phyloP scores from a whole-genome alignment of 1,140 invertebrate genomes.

The Eubasilissa regina region DNA sequence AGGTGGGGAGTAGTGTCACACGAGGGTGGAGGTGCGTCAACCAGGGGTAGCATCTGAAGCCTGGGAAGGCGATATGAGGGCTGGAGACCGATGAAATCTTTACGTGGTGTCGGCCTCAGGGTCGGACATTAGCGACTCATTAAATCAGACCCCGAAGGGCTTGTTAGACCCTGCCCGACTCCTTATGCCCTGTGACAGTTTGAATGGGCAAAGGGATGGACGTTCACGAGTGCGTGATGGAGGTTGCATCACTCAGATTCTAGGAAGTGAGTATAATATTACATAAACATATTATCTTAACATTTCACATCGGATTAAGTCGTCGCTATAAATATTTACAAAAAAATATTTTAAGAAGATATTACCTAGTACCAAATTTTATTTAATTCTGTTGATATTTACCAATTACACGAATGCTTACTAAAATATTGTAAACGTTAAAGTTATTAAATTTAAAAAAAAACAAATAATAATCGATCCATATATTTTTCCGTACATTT shows the following conservation, averaged over 20 bases:
- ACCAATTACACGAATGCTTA: too few relatives aligned
- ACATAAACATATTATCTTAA: background rate
- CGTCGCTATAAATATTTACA: too few relatives aligned
- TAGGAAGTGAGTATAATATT: conserved; percentile 17
- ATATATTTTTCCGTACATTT: too few relatives aligned
- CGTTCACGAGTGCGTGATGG: conserved; percentile 13
- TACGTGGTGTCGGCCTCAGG: conserved; percentile 56
- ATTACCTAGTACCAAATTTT: too few relatives aligned
- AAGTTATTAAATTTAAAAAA: too few relatives aligned
- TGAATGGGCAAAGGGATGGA: conserved; percentile 14
- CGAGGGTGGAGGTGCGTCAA: conserved; percentile 2
- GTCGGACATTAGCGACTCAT: conserved; percentile 61
- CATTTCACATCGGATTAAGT: too few relatives aligned
- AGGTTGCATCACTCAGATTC: conserved; percentile 30
- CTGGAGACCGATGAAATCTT: conserved; percentile 59
- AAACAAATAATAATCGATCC: too few relatives aligned
- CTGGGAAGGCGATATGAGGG: conserved; percentile 35
- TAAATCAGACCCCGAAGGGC: conserved; percentile 58
- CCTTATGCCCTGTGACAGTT: conserved; percentile 15
- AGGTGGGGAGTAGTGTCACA: conserved; percentile 13
- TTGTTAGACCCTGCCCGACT: conserved; percentile 50
- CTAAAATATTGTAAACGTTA: too few relatives aligned
- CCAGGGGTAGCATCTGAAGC: conserved; percentile 15
- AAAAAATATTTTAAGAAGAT: too few relatives aligned
- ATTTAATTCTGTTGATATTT: too few relatives aligned